Conservation (phyloP, 2,113 vertebrate genomes). For the Cranoglanis bouderius region DNA sequence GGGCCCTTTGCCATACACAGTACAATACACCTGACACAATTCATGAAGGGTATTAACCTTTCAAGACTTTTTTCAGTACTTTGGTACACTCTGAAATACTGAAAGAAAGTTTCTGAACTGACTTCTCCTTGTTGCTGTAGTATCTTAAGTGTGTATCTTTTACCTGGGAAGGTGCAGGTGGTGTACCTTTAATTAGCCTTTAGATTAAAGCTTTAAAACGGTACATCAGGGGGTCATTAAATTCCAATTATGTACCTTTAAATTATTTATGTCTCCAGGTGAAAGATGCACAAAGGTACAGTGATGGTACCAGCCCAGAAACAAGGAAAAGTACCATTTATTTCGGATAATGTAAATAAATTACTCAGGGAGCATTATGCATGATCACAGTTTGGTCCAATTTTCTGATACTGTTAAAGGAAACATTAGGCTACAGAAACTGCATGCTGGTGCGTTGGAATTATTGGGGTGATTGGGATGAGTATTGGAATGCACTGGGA, state of each 20-base stretch:
- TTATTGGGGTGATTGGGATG: neutral
- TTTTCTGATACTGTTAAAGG: neutral
- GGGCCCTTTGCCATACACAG: neutral
- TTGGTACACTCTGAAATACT: neutral
- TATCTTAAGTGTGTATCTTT: neutral
- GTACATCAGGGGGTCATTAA: neutral
- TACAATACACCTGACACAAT: neutral
- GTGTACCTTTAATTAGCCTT: neutral
- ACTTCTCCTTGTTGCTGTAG: neutral
- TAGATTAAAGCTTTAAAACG: neutral
- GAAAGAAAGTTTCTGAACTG: neutral
- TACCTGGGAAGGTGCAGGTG: neutral
- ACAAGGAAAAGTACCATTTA: neutral
- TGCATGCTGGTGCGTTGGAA: neutral
- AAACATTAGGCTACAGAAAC: neutral
- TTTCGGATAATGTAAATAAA: neutral
- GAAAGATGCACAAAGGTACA: neutral
- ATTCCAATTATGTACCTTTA: neutral
- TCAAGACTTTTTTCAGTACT: neutral
- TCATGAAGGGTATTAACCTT: neutral
- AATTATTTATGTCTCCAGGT: neutral
- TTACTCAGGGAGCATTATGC: neutral
- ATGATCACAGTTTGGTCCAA: neutral
- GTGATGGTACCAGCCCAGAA: neutral
- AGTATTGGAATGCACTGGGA: neutral